phyloP scores from a whole-genome alignment of 2,888 invertebrate genomes.

The Teleiodes luculella region DNA sequence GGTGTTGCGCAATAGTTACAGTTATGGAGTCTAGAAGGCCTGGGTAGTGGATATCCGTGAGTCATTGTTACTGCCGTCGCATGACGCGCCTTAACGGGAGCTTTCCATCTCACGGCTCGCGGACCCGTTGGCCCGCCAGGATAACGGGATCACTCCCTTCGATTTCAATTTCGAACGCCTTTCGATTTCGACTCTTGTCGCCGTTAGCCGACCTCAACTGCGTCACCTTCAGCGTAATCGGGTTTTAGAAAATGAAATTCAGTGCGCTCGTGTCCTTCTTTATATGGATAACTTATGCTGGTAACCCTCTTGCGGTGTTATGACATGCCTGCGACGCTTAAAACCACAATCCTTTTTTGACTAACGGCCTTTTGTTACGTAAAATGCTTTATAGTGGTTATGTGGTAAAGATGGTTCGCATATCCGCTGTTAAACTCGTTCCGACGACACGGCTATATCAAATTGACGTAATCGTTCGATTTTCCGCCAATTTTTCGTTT shows the following conservation, averaged over 20 bases:
- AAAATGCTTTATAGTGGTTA: slow-evolving; percentile 16
- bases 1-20: not conserved
- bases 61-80: slow-evolving; percentile 43
- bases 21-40: slow-evolving; percentile 15
- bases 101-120: slow-evolving; percentile 60
- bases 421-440: slow-evolving; percentile 4
- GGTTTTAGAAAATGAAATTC: slow-evolving; percentile 78
- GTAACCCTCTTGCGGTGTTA: slow-evolving; percentile 38
- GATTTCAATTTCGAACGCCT: slow-evolving; percentile 71
- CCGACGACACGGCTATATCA: not conserved
- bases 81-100: slow-evolving; percentile 64
- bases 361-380: slow-evolving; percentile 32
- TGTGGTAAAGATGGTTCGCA: not conserved
- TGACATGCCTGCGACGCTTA: slow-evolving; percentile 16
- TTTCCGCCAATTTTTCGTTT: slow-evolving; percentile 20
- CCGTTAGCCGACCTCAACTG: slow-evolving; percentile 62
- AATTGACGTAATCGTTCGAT: slow-evolving; percentile 12
- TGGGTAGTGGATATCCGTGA: no score
- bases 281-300: slow-evolving; percentile 63
- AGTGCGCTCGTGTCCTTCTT: slow-evolving; percentile 63
- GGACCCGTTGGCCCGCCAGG: slow-evolving; percentile 40
- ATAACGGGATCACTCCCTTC: slow-evolving; percentile 74
- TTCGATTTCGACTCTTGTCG: slow-evolving; percentile 68
- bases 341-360: slow-evolving; percentile 26
- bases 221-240: slow-evolving; percentile 69